These are phyloP conservation scores for Euura saliciscinereae DNA, from an alignment of 1,140 invertebrate species.

Conservation along the genomic window DNA sequence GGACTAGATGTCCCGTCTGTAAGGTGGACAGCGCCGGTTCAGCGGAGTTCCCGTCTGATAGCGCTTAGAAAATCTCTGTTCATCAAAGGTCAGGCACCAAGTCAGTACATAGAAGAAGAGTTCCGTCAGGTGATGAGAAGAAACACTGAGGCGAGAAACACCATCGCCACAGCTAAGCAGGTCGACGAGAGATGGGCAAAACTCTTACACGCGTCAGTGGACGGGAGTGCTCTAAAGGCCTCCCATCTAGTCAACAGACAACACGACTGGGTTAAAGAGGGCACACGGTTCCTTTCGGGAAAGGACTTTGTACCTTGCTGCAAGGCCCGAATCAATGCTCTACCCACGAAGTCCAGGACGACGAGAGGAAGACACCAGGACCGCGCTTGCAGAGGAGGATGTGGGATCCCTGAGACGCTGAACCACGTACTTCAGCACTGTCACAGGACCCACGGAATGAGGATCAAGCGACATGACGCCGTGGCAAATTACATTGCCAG, in stretches of 20 bases:
- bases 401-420: conserved; percentile 23
- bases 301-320: conserved; percentile 18
- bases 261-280: no score
- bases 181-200: conserved; percentile 25
- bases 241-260: no score
- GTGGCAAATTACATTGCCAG: conserved; percentile 10
- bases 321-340: conserved; percentile 14
- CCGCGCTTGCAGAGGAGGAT: conserved; percentile 28
- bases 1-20: conserved; percentile 30
- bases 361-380: conserved; percentile 19
- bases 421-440: conserved; percentile 30
- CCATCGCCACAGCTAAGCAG: conserved; percentile 25
- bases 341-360: conserved; percentile 20
- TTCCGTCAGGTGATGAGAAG: no score
- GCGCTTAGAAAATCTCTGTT: conserved; percentile 23
- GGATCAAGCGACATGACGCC: conserved; percentile 22
- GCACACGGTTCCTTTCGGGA: conserved; percentile 3
- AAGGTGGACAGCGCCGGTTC: conserved; percentile 16
- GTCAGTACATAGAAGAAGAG: no score
- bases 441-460: conserved; percentile 18
- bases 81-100: conserved; percentile 24
- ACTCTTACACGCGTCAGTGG: conserved; percentile 25
- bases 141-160: no score
- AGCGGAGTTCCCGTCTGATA: conserved; percentile 29
- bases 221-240: conserved; percentile 33